These are phyloP conservation scores for Ypsolopha scabrella DNA, from an alignment of 2,888 invertebrate genomes.

Conservation along the genomic window DNA sequence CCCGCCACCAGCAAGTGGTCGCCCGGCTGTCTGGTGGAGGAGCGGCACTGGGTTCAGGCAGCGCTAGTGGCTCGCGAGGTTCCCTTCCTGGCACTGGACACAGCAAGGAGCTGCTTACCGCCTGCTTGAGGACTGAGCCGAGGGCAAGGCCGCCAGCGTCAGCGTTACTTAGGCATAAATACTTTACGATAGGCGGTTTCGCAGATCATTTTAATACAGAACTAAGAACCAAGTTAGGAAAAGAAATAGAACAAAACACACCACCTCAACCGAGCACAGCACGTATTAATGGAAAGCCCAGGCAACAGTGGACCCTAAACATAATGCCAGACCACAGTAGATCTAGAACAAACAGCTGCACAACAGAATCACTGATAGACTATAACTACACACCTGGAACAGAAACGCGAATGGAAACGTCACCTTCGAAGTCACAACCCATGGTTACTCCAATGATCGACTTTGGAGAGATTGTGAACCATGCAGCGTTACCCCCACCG, in stretches of 20 bases:
- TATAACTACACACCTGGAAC: slow-evolving; percentile 46
- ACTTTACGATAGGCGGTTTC: slow-evolving; percentile 76
- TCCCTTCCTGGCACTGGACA: slow-evolving; percentile 34
- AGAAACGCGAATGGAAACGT: slow-evolving; percentile 29
- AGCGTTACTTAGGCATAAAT: slow-evolving; percentile 74
- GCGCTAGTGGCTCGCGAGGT: slow-evolving; percentile 17
- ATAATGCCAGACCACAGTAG: slow-evolving; percentile 43
- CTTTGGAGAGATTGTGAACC: background rate
- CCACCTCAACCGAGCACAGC: slow-evolving; percentile 30
- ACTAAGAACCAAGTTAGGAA: slow-evolving; percentile 72
- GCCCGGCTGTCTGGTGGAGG: slow-evolving; percentile 47
- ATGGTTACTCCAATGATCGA: no score
- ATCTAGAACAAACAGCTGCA: slow-evolving; percentile 42
- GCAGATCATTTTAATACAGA: slow-evolving; percentile 75
- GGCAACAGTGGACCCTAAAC: slow-evolving; percentile 58
- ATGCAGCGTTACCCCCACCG: slow-evolving; percentile 23
- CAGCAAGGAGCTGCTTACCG: slow-evolving; percentile 63
- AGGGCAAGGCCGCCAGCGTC: slow-evolving; percentile 71
- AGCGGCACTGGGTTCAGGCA: slow-evolving; percentile 27
- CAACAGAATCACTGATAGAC: slow-evolving; percentile 49
- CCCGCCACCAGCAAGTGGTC: slow-evolving; percentile 58
- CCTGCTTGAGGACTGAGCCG: slow-evolving; percentile 74
- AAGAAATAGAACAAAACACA: slow-evolving; percentile 60
- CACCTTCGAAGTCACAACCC: no score
- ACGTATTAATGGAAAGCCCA: slow-evolving; percentile 34